Evolutionary conservation across 1,140 invertebrate genomes (phyloP), one percentile per base, ranked within the genome.

Genomic region (Hyposmocoma kahamanoa): DNA sequence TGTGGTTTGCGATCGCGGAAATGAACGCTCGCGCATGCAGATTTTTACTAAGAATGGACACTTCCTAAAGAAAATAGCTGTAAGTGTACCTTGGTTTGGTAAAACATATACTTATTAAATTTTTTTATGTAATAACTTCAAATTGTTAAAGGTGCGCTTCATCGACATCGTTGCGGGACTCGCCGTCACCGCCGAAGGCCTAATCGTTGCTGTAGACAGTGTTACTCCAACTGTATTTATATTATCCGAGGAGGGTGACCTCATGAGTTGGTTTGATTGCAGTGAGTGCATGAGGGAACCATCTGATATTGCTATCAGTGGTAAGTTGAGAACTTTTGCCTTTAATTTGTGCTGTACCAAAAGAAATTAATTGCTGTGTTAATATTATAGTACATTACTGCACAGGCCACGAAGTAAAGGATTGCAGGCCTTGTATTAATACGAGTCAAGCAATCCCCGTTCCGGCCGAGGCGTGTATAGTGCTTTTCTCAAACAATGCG

Each of bases 81-180:
- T 85, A 67, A 49, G 81, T 79, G 42, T 50, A 38, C 30, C 22
- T 51, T 28, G n/a, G n/a, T n/a, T n/a, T n/a, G n/a, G n/a, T n/a
- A n/a, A n/a, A n/a, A n/a, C n/a, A n/a, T n/a, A n/a, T n/a, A n/a
- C n/a, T n/a, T n/a, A n/a, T 26, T 24, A 18, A 42, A 44, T 38
- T 43, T 30, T 49, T 9, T 45, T 47, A 51, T 15, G 13, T 17
- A 36, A 36, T 15, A 8, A 36, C 32, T 17, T 8, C 15, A 17
- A 6, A 36, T 13, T 30, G 28, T 36, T 55, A 0, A 20, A 84
- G 77, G 84, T 87, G n/a, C 78, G 96, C 50, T 98, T 97, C 79
- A 98, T 99, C 70, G 97, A 98, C 73, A 98, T 99, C 61, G 96
- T 98, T n/a, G 97, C 97, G 59, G 96, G 97, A 28, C 86, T 98